phyloP scores from a whole-genome alignment of 2,113 vertebrate genomes.

The Etia nguti region DNA sequence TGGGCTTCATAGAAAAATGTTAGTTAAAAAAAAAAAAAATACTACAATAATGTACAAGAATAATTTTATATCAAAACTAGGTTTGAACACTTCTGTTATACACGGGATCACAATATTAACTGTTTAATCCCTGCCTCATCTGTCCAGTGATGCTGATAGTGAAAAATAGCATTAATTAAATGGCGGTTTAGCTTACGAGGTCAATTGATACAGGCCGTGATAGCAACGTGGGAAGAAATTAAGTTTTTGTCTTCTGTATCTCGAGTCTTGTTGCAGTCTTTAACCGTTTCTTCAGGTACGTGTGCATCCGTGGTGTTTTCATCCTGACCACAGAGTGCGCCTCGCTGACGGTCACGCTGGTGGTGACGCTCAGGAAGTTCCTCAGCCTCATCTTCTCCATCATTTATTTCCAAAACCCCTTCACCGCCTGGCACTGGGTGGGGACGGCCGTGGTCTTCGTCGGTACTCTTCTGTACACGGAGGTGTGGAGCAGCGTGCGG shows the following conservation, averaged over 20 bases:
- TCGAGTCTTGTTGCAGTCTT: conserved; percentile 17
- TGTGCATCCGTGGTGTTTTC: conserved; percentile 94
- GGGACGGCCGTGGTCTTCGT: conserved; percentile 86
- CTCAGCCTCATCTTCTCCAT: conserved; percentile 98
- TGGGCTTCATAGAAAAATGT: background rate
- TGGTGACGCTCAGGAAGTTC: conserved; percentile 94
- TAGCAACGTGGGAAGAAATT: background rate
- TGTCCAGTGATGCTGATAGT: background rate
- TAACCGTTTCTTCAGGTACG: conserved; percentile 75
- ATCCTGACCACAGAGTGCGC: conserved; percentile 93
- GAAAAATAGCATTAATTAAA: background rate
- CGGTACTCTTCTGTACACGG: conserved; percentile 90
- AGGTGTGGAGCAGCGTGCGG: conserved; percentile 80
- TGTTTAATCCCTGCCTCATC: background rate
- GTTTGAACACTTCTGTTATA: background rate
- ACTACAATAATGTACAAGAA: background rate
- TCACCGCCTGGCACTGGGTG: conserved; percentile 94
- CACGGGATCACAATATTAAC: background rate
- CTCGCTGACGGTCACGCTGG: conserved; percentile 92
- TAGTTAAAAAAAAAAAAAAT: background rate
- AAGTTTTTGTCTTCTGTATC: background rate
- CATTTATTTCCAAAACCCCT: conserved; percentile 90
- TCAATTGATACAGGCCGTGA: background rate
- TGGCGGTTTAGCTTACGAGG: background rate
- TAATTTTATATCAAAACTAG: background rate